Percentiles rank a stretch among this genome's conserved stretches.
Evolutionary conservation across 1,140 invertebrate genomes (phyloP).

Genomic region (Copidosoma floridanum): DNA sequence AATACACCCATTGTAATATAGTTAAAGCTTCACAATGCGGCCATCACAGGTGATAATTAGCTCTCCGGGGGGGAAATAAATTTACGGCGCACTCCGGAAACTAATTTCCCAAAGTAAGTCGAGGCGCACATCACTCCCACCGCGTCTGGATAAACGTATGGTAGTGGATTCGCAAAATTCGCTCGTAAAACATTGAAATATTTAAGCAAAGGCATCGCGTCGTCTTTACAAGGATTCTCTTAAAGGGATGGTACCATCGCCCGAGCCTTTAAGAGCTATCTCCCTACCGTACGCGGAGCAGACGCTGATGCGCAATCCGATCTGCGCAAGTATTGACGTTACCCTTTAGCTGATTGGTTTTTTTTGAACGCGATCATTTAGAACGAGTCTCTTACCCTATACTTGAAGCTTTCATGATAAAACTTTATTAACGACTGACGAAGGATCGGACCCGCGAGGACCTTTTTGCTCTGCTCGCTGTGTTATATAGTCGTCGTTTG

Average conservation of each 20-base stretch:
- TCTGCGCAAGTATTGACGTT: slow-evolving; percentile 29
- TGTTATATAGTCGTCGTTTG: too few species aligned
- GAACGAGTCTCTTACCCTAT: slow-evolving; percentile 12
- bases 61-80: too few species aligned
- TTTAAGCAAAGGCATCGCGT: too few species aligned
- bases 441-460: too few species aligned
- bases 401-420: slow-evolving; percentile 8
- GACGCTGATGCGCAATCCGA: slow-evolving; percentile 25
- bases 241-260: slow-evolving; percentile 13
- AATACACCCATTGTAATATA: too few species aligned
- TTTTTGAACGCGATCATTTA: slow-evolving; percentile 23
- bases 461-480: too few species aligned
- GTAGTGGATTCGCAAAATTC: neutral
- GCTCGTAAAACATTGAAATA: slow-evolving; percentile 1
- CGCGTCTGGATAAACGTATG: neutral
- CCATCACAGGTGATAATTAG: too few species aligned
- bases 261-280: slow-evolving; percentile 20
- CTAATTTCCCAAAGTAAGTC: too few species aligned
- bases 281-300: neutral
- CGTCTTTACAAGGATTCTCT: neutral
- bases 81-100: too few species aligned
- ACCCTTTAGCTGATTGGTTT: slow-evolving; percentile 26
- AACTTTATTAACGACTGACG: slow-evolving; percentile 5
- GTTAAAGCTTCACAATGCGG: too few species aligned
- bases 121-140: neutral